Percentiles rank a stretch among this genome's conserved stretches.
Evolutionary conservation across 1,140 invertebrate genomes (phyloP).

Genomic region (Zaprionus lachaisei): DNA sequence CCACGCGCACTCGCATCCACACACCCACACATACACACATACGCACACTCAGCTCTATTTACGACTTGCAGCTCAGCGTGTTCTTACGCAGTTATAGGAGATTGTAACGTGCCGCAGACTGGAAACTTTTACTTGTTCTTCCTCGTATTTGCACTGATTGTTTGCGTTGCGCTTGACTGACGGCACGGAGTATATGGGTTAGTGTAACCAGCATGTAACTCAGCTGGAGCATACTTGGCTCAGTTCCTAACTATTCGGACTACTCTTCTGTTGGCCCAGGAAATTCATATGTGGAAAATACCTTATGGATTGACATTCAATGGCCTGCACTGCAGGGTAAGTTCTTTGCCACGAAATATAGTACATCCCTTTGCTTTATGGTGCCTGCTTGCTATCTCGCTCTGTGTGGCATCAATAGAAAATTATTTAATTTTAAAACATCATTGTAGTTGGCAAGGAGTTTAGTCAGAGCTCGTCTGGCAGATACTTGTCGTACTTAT

Average conservation of each 20-base stretch:
- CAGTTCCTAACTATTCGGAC: neutral
- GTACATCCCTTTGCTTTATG: neutral
- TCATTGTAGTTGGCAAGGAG: neutral
- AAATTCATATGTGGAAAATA: neutral
- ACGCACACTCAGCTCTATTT: neutral
- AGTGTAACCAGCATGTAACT: neutral
- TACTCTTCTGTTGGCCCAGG: neutral
- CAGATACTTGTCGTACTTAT: no score
- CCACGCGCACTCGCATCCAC: neutral
- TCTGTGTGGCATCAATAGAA: neutral
- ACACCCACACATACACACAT: neutral
- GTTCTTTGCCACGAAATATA: no score
- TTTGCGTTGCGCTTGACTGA: neutral
- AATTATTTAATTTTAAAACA: constrained; percentile 15
- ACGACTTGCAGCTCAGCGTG: constrained; percentile 1
- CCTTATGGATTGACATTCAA: neutral
- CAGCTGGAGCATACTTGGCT: neutral
- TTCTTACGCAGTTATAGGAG: constrained; percentile 2
- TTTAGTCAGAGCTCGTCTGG: neutral
- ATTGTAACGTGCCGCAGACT: constrained; percentile 4
- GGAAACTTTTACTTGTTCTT: constrained; percentile 3
- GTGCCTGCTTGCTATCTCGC: neutral
- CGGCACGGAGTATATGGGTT: neutral
- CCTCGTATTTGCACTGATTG: neutral
- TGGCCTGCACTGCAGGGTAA: no score